Evolutionary conservation across 2,113 vertebrate species (phyloP).

Genomic region (Oncorhynchus kisutch): DNA sequence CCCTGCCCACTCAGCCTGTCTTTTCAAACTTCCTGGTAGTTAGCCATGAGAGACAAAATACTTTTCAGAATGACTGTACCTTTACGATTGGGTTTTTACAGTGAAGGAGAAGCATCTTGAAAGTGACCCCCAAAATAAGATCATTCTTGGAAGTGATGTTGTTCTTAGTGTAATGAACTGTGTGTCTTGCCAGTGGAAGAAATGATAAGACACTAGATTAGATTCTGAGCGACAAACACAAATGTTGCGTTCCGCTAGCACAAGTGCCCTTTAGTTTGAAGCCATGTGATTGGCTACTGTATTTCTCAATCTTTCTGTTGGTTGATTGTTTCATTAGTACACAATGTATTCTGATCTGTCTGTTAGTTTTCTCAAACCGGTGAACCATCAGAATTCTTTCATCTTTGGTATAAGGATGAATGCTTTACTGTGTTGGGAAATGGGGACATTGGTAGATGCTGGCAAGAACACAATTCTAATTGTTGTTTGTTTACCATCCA

Average conservation of each 20-base stretch:
- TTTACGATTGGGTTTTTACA: too few relatives aligned
- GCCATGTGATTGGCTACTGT: not conserved
- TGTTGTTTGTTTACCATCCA: not conserved
- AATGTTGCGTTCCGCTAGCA: not conserved
- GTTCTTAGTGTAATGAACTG: not conserved
- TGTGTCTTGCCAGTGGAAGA: too few relatives aligned
- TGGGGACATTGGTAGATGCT: not conserved
- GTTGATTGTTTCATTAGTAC: not conserved
- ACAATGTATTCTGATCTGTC: slow-evolving; percentile 3
- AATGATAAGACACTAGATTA: not conserved
- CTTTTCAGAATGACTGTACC: too few relatives aligned
- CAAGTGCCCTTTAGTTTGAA: not conserved
- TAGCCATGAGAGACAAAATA: too few relatives aligned
- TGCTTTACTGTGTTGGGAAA: not conserved
- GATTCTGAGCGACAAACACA: too few relatives aligned
- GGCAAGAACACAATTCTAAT: not conserved
- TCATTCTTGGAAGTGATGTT: too few relatives aligned
- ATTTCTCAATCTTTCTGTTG: not conserved
- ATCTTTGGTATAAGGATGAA: not conserved
- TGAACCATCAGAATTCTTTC: not conserved
- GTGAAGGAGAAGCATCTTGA: too few relatives aligned
- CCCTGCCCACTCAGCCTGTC: too few relatives aligned
- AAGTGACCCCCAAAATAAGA: too few relatives aligned
- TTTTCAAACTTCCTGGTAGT: too few relatives aligned
- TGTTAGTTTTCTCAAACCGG: not conserved